Conservation (phyloP, 2,113 vertebrate species). For the Pseudorhombus dupliciocellatus region DNA sequence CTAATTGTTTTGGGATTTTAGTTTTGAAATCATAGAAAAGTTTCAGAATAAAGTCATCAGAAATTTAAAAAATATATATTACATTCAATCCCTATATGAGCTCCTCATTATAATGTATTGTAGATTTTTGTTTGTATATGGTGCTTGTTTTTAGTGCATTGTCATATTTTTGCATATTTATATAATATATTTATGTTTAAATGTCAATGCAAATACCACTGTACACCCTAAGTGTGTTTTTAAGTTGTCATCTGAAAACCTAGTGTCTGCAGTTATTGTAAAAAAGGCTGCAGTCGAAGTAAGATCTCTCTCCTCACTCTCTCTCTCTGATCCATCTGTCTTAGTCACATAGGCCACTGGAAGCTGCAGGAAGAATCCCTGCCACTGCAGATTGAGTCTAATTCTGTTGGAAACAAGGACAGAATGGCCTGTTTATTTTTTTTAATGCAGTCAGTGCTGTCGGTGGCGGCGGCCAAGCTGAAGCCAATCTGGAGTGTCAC, state of each 20-base stretch:
- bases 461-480: not conserved
- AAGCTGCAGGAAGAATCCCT: not conserved
- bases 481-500: not conserved
- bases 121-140: too few species aligned
- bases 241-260: too few species aligned
- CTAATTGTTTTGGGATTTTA: constrained; percentile 16
- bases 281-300: too few species aligned
- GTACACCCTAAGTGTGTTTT: too few species aligned
- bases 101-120: too few species aligned
- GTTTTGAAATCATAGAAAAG: constrained; percentile 23
- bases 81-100: too few species aligned
- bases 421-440: not conserved
- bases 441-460: not conserved
- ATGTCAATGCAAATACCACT: too few species aligned
- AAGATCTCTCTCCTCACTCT: not conserved
- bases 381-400: not conserved
- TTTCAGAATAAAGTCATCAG: constrained; percentile 19
- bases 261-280: too few species aligned
- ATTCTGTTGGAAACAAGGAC: not conserved
- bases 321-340: not conserved
- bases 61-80: too few species aligned
- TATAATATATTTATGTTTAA: too few species aligned
- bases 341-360: not conserved
- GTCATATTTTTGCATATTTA: too few species aligned
- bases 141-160: too few species aligned